These are phyloP conservation scores for Neolamprologus hecqui DNA, from an alignment of 2,113 vertebrate genomes.

Conservation along the genomic window DNA sequence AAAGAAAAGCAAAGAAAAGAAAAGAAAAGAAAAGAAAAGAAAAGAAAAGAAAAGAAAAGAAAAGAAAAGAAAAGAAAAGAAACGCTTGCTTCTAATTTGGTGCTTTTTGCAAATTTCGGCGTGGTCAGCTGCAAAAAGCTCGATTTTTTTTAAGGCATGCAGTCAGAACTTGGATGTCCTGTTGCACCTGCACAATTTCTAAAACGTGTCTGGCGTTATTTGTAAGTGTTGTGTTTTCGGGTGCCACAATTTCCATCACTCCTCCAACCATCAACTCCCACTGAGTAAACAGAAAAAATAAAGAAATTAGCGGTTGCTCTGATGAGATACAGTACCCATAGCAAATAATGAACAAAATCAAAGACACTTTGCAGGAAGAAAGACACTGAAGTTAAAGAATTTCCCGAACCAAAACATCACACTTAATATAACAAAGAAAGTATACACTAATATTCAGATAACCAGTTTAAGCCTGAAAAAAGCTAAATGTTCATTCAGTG, in stretches of 20 bases:
- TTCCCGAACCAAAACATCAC: constrained; percentile 62
- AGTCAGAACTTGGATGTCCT: constrained; percentile 51
- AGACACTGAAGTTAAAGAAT: constrained; percentile 59
- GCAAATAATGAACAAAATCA: constrained; percentile 35
- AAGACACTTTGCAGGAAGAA: constrained; percentile 41
- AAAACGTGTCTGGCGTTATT: constrained; percentile 40
- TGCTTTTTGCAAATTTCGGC: constrained; percentile 57
- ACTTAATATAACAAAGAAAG: constrained; percentile 62
- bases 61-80: background rate
- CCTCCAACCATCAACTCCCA: constrained; percentile 21
- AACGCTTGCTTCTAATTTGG: constrained; percentile 31
- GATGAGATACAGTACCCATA: constrained; percentile 46
- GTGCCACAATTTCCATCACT: constrained; percentile 28
- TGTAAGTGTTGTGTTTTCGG: constrained; percentile 24
- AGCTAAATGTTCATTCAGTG: constrained; percentile 63
- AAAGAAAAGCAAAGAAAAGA: background rate
- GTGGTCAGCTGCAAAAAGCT: constrained; percentile 51
- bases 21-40: background rate
- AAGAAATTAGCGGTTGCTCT: constrained; percentile 27
- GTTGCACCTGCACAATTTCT: constrained; percentile 44
- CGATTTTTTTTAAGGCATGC: constrained; percentile 55
- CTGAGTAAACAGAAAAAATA: constrained; percentile 10
- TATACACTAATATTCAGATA: constrained; percentile 67
- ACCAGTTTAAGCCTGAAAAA: constrained; percentile 57
- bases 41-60: background rate